A percentile compares a stretch with the other conserved stretches of the same genome.
Conservation (phyloP, 2,888 invertebrate genomes). For the Gortyna flavago region DNA sequence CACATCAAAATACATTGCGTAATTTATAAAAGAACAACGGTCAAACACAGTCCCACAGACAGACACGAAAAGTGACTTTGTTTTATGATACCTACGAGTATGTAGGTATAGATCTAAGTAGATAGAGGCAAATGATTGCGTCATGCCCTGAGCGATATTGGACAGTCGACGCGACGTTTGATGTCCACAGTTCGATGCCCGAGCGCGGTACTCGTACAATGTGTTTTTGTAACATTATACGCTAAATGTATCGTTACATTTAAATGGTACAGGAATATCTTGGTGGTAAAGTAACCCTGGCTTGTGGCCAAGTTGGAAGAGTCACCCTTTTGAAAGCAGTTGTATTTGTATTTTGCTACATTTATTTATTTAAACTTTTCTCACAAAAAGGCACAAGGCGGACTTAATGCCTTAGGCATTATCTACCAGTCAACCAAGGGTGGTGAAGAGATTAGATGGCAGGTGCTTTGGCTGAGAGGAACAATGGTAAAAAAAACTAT, state of each 20-base stretch:
- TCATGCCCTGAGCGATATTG: slow-evolving; percentile 47
- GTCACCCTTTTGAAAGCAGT: slow-evolving; percentile 37
- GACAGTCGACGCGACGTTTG: slow-evolving; percentile 51
- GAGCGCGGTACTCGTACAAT: slow-evolving; percentile 54
- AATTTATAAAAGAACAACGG: not conserved
- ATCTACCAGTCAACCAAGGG: too few species aligned
- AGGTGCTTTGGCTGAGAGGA: too few species aligned
- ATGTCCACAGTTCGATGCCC: slow-evolving; percentile 60
- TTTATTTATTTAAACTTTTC: too few species aligned
- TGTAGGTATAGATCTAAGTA: not conserved
- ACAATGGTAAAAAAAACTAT: too few species aligned
- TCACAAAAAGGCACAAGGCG: too few species aligned
- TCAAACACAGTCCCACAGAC: not conserved
- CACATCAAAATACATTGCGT: not conserved
- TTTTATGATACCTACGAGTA: not conserved
- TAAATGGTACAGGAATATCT: slow-evolving; percentile 49
- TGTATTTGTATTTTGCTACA: not conserved
- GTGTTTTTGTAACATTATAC: slow-evolving; percentile 54
- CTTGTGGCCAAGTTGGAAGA: slow-evolving; percentile 28
- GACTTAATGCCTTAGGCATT: too few species aligned
- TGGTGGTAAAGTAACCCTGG: slow-evolving; percentile 47
- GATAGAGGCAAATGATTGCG: slow-evolving; percentile 18
- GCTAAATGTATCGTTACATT: slow-evolving; percentile 57
- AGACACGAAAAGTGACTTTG: not conserved
- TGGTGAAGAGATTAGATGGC: too few species aligned